phyloP scores from a whole-genome alignment of 1,140 invertebrate species.

The Ericerus pela region DNA sequence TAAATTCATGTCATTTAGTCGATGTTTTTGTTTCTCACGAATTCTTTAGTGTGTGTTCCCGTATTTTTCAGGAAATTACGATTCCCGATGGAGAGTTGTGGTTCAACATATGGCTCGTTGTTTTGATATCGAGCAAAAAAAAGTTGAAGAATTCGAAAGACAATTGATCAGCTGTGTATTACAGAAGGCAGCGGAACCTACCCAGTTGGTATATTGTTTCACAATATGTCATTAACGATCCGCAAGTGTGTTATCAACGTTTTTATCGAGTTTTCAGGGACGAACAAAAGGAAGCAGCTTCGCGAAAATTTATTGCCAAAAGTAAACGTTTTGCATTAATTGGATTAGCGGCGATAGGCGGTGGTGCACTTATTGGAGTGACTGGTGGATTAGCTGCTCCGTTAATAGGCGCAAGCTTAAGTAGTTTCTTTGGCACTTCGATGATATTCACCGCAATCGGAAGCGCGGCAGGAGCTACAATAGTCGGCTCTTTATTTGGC shows the following conservation, averaged over 20 bases:
- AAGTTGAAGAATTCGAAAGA: slow-evolving; percentile 38
- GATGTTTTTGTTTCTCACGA: too few relatives aligned
- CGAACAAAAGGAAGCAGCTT: slow-evolving; percentile 34
- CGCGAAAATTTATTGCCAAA: slow-evolving; percentile 37
- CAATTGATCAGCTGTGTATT: slow-evolving; percentile 32
- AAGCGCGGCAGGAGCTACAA: slow-evolving; percentile 42
- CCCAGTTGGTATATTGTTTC: slow-evolving; percentile 29
- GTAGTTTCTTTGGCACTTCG: slow-evolving; percentile 37
- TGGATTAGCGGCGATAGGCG: slow-evolving; percentile 46
- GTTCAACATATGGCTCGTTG: slow-evolving; percentile 39
- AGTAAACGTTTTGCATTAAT: slow-evolving; percentile 47
- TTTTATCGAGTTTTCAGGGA: slow-evolving; percentile 24
- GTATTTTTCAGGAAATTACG: slow-evolving; percentile 40
- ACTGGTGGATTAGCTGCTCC: slow-evolving; percentile 52
- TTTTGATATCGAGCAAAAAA: slow-evolving; percentile 37
- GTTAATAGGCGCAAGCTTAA: slow-evolving; percentile 47
- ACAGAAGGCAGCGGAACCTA: slow-evolving; percentile 26
- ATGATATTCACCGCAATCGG: slow-evolving; percentile 40
- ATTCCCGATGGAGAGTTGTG: slow-evolving; percentile 45
- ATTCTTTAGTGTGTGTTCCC: too few relatives aligned
- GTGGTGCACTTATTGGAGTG: slow-evolving; percentile 47
- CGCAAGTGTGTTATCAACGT: neutral
- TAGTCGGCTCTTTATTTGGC: slow-evolving; percentile 51
- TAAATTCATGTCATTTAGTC: too few relatives aligned
- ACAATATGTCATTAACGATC: neutral